Evolutionary conservation across 2,888 invertebrate genomes (phyloP).

Genomic region (Tolmerus cingulatus): DNA sequence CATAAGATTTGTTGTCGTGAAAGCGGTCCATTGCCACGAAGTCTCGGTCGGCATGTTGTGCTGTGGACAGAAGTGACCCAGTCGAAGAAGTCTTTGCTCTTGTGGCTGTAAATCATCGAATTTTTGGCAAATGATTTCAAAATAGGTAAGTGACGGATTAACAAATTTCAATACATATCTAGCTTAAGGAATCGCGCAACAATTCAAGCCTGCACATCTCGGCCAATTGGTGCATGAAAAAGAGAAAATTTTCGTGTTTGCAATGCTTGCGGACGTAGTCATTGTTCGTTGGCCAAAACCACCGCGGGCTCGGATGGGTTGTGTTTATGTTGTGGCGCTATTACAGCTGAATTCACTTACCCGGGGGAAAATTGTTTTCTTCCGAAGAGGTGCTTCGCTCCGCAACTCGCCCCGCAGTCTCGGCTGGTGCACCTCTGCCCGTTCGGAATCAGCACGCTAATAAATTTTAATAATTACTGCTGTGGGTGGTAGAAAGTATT

Average conservation of each 20-base stretch:
- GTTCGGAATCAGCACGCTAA: not conserved
- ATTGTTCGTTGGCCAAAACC: not conserved
- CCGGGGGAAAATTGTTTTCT: not conserved
- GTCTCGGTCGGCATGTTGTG: not conserved
- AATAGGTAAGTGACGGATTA: conserved; percentile 15
- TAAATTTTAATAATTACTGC: not conserved
- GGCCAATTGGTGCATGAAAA: conserved; percentile 37
- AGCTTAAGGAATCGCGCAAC: not conserved
- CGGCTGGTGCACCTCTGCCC: not conserved
- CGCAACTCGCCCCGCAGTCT: not conserved
- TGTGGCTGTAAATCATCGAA: not conserved
- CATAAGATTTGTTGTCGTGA: not conserved
- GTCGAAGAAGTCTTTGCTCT: not conserved
- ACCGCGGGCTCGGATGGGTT: not conserved
- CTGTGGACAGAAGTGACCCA: not conserved
- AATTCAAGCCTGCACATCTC: not conserved
- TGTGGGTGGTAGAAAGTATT: not conserved
- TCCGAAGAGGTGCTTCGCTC: not conserved
- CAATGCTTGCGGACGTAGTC: not conserved
- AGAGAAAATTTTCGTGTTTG: conserved; percentile 25
- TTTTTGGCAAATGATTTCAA: conserved; percentile 9
- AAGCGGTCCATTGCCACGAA: conserved; percentile 28
- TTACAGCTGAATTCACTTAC: not conserved
- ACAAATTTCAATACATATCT: not conserved
- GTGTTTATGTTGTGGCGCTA: not conserved